Conservation (phyloP, 2,113 vertebrate genomes). For the Prinia subflava region DNA sequence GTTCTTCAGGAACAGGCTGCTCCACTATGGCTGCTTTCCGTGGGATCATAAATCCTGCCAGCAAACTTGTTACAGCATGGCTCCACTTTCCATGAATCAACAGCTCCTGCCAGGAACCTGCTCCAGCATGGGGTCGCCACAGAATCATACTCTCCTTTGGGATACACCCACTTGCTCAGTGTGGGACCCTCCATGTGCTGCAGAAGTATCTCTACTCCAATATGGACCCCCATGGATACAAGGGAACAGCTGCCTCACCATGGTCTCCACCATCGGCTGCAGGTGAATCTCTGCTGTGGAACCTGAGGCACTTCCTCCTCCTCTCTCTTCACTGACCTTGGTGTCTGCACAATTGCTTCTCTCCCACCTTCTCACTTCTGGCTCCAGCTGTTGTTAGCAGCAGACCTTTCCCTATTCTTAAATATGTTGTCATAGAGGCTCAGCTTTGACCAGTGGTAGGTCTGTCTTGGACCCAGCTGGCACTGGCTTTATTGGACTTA, state of each 20-base stretch:
- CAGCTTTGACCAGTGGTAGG: not conserved
- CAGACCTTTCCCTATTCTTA: not conserved
- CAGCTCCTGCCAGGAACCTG: not conserved
- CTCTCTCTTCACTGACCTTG: not conserved
- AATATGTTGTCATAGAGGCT: not conserved
- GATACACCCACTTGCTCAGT: rapidly evolving
- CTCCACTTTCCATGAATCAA: rapidly evolving
- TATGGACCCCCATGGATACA: rapidly evolving
- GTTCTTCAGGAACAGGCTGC: not conserved
- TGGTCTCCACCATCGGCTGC: not conserved
- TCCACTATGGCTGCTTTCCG: not conserved
- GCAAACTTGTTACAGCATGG: not conserved
- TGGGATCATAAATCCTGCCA: not conserved
- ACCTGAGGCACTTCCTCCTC: rapidly evolving
- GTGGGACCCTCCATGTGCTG: not conserved
- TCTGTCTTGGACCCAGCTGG: not conserved
- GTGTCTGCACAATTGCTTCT: not conserved
- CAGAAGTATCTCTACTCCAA: not conserved
- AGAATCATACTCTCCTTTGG: not conserved
- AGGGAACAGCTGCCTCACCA: not conserved
- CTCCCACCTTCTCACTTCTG: not conserved
- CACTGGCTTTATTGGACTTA: rapidly evolving
- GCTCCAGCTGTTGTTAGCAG: not conserved
- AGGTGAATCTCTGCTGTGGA: not conserved
- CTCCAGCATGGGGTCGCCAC: rapidly evolving